Evolutionary conservation across 2,888 invertebrate genomes (phyloP).

Genomic region (Nematopogon swammerdamellus): DNA sequence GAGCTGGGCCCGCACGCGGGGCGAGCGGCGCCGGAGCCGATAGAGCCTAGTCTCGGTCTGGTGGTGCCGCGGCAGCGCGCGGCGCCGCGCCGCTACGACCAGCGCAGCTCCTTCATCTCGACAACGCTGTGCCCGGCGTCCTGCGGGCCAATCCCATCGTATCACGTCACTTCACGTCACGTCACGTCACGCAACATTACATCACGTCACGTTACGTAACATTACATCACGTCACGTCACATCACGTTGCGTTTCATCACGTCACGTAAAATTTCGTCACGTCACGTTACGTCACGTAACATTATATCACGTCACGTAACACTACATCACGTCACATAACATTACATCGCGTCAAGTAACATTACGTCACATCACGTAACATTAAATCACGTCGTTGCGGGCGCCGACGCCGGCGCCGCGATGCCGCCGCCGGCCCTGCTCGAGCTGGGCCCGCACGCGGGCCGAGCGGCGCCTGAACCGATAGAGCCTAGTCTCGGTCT

Average conservation of each 20-base stretch:
- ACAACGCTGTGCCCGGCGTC: slow-evolving; percentile 26
- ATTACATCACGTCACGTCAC: too few species aligned
- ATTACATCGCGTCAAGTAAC: too few species aligned
- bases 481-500: slow-evolving; percentile 13
- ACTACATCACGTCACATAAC: too few species aligned
- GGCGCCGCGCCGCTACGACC: slow-evolving; percentile 41
- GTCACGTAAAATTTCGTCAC: too few species aligned
- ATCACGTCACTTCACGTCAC: too few species aligned
- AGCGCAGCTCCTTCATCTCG: slow-evolving; percentile 39
- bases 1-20: too few species aligned
- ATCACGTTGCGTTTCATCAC: too few species aligned
- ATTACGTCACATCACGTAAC: too few species aligned
- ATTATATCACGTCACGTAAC: too few species aligned
- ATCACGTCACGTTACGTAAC: too few species aligned
- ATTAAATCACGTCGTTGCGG: slow-evolving; percentile 41
- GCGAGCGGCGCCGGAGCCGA: slow-evolving; percentile 29
- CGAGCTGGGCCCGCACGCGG: too few species aligned
- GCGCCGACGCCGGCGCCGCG: slow-evolving; percentile 23
- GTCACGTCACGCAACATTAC: neutral
- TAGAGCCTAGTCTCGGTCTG: slow-evolving; percentile 9
- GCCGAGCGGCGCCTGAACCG: slow-evolving; percentile 28
- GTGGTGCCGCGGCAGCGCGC: slow-evolving; percentile 23
- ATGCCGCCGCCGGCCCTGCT: slow-evolving; percentile 15
- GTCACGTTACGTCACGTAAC: too few species aligned
- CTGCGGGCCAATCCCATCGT: slow-evolving; percentile 7